phyloP scores from a whole-genome alignment of 2,113 vertebrate genomes.

The Mandrillus leucophaeus region DNA sequence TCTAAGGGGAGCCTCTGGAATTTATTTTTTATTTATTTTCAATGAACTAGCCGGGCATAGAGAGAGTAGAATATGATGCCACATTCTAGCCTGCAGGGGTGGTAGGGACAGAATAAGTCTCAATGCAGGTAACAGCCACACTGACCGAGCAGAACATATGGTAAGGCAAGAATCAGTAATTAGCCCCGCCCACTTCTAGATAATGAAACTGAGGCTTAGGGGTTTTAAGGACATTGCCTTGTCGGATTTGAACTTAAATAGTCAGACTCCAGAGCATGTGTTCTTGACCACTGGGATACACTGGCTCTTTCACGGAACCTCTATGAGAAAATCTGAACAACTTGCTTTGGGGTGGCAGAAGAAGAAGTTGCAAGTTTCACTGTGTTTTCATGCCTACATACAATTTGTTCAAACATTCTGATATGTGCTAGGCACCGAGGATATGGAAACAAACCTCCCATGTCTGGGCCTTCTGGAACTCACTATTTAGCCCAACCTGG shows the following conservation, averaged over 20 bases:
- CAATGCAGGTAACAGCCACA: neutral
- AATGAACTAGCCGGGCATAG: neutral
- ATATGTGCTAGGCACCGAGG: neutral
- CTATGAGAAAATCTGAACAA: neutral
- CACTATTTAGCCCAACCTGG: neutral
- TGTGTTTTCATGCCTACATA: neutral
- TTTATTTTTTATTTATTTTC: constrained; percentile 32
- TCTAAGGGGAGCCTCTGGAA: neutral
- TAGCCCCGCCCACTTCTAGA: neutral
- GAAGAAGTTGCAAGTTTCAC: neutral
- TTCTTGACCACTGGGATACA: neutral
- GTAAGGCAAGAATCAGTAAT: neutral
- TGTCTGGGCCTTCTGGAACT: neutral
- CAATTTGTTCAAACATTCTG: neutral
- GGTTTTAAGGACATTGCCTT: neutral
- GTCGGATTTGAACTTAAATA: neutral
- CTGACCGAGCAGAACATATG: neutral
- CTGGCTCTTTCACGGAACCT: neutral
- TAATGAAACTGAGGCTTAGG: neutral
- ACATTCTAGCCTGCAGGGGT: neutral
- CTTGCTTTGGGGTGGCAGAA: neutral
- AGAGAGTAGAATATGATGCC: neutral
- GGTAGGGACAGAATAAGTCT: neutral
- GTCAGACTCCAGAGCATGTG: neutral
- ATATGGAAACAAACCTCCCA: neutral